Conservation (phyloP, 2,797 vertebrate genomes). For the Hippopotamyrus pictus region DNA sequence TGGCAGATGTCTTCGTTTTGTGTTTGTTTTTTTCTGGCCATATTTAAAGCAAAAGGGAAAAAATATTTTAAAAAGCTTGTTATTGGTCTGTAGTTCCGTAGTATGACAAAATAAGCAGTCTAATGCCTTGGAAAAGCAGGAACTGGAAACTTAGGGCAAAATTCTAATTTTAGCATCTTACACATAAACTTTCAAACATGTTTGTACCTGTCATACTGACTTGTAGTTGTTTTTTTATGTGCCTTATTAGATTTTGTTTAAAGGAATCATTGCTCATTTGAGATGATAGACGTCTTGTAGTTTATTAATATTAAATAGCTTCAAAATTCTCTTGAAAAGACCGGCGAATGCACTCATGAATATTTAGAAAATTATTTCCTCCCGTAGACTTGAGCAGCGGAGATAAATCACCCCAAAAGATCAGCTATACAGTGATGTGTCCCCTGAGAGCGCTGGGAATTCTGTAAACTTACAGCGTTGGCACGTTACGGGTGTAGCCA, state of each 20-base stretch:
- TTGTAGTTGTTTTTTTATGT: neutral
- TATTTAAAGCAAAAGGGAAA: neutral
- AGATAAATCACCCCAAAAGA: neutral
- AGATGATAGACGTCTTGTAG: neutral
- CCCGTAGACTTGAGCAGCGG: neutral
- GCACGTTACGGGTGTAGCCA: neutral
- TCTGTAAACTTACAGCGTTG: neutral
- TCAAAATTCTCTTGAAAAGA: neutral
- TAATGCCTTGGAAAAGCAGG: neutral
- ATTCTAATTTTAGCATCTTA: neutral
- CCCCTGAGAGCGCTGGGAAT: neutral
- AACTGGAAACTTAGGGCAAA: neutral
- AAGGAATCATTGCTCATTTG: neutral
- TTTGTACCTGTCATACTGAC: neutral
- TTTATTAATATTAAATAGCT: constrained; percentile 7
- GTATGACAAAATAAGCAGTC: neutral
- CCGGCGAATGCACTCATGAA: neutral
- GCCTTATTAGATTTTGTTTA: neutral
- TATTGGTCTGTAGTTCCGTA: neutral
- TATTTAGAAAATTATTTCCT: neutral
- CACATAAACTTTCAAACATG: neutral
- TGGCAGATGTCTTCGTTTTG: neutral
- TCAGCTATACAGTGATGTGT: neutral
- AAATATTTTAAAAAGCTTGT: neutral
- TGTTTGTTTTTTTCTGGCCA: neutral